phyloP scores from a whole-genome alignment of 2,888 invertebrate genomes.

The Tholera decimalis region DNA sequence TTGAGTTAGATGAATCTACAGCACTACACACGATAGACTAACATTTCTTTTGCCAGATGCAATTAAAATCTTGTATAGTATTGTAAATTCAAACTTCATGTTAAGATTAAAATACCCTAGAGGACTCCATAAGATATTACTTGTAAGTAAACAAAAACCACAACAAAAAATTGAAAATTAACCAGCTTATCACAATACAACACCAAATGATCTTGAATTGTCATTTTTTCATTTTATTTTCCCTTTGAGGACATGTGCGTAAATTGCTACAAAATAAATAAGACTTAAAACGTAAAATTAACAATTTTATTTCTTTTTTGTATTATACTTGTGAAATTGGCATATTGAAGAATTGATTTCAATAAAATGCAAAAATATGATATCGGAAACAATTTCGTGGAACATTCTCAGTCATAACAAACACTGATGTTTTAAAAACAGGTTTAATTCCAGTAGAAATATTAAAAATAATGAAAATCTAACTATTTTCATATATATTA shows the following conservation, averaged over 20 bases:
- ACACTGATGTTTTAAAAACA: conserved; percentile 29
- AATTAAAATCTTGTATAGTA: conserved; percentile 7
- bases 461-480: conserved; percentile 42
- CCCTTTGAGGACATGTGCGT: background rate
- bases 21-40: conserved; percentile 7
- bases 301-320: conserved; percentile 13
- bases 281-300: conserved; percentile 24
- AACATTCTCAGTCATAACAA: conserved; percentile 29
- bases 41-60: background rate
- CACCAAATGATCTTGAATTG: conserved; percentile 8
- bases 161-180: conserved; percentile 9
- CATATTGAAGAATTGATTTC: background rate
- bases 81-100: background rate
- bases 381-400: conserved; percentile 6
- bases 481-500: conserved; percentile 33
- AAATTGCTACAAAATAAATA: conserved; percentile 24
- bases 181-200: conserved; percentile 18
- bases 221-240: background rate
- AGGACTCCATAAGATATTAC: conserved; percentile 1
- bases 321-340: conserved; percentile 5
- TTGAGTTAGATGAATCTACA: background rate
- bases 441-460: conserved; percentile 26
- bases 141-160: conserved; percentile 17
- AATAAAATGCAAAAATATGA: conserved; percentile 11
- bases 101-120: background rate